Percentiles rank a stretch among this genome's conserved stretches.
These are phyloP conservation scores for Cavia aperea DNA, from an alignment of 2,113 vertebrate species.

Conservation along the genomic window DNA sequence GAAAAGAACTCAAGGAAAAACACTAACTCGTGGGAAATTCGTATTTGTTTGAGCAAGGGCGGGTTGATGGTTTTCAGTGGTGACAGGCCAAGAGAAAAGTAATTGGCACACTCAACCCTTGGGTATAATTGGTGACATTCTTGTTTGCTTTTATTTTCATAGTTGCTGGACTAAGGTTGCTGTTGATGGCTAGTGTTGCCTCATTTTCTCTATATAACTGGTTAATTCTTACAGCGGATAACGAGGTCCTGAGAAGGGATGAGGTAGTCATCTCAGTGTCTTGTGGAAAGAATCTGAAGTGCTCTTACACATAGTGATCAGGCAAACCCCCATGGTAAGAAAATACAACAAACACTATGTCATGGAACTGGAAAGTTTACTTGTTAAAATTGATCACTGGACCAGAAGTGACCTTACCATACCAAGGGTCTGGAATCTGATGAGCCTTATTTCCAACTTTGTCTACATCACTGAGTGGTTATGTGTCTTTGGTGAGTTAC, in stretches of 20 bases:
- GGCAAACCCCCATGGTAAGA: background rate
- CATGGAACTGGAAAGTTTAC: background rate
- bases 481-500: background rate
- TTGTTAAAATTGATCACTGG: background rate
- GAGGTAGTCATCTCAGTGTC: background rate
- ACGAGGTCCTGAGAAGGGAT: background rate
- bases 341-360: background rate
- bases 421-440: background rate
- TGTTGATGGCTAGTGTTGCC: background rate
- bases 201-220: background rate
- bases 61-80: background rate
- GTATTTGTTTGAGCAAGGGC: background rate
- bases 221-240: background rate
- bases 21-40: background rate
- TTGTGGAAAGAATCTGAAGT: background rate
- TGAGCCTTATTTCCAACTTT: background rate
- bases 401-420: background rate
- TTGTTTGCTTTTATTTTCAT: background rate
- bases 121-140: background rate
- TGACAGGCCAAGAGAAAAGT: background rate
- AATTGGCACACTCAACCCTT: background rate
- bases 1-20: background rate
- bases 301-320: background rate
- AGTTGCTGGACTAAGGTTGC: background rate
- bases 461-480: background rate